These are phyloP conservation scores for Bubalus kerabau DNA, from an alignment of 2,113 vertebrate genomes.

Conservation along the genomic window DNA sequence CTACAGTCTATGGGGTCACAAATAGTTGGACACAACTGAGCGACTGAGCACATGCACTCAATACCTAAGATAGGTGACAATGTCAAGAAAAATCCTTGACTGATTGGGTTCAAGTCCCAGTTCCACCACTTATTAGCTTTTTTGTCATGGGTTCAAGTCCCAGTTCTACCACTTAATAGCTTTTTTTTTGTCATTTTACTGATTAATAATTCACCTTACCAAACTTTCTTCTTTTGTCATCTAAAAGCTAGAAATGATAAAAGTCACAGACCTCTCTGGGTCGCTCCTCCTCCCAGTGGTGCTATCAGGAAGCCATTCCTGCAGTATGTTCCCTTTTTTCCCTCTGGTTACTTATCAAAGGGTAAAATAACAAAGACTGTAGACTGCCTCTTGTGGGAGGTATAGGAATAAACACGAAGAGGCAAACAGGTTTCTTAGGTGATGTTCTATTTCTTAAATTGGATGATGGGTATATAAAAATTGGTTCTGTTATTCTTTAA, in stretches of 20 bases:
- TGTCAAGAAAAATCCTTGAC: not conserved
- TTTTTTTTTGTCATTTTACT: not conserved
- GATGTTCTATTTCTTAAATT: not conserved
- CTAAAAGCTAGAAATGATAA: slow-evolving; percentile 28
- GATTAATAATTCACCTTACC: slow-evolving; percentile 11
- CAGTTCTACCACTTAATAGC: not conserved
- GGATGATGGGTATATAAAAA: not conserved
- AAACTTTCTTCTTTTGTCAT: slow-evolving; percentile 5
- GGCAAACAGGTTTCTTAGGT: not conserved
- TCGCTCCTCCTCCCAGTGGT: not conserved
- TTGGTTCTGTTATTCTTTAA: not conserved
- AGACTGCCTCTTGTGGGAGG: not conserved
- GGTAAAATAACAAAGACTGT: not conserved
- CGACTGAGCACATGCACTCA: not conserved
- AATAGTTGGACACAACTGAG: not conserved
- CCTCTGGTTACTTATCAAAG: not conserved
- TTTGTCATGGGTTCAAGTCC: not conserved
- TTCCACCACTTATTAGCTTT: not conserved
- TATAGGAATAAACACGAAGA: not conserved
- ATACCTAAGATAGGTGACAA: not conserved
- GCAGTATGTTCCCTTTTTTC: not conserved
- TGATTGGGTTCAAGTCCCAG: not conserved
- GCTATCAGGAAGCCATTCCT: not conserved
- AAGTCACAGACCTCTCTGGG: not conserved
- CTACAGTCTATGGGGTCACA: not conserved